phyloP scores from a whole-genome alignment of 1,140 invertebrate genomes.

The Apolygus lucorum region DNA sequence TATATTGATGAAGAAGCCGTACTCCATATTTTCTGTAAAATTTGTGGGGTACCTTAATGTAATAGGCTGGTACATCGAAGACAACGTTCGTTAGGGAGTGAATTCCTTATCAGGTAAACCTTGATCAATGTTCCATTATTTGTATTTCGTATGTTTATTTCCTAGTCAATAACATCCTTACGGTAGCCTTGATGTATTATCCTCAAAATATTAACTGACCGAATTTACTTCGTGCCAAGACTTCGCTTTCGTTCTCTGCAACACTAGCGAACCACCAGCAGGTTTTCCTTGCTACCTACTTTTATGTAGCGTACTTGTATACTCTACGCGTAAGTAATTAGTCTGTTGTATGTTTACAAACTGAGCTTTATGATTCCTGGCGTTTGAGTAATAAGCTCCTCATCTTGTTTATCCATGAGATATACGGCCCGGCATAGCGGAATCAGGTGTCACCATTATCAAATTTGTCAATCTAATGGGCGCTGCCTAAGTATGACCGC shows the following conservation, averaged over 20 bases:
- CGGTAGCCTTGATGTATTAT: too few relatives aligned
- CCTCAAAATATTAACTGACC: not conserved
- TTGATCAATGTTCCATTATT: not conserved
- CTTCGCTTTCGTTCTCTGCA: not conserved
- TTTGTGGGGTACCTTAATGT: not conserved
- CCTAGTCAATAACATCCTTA: not conserved
- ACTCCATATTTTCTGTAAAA: not conserved
- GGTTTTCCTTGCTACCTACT: not conserved
- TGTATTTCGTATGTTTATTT: not conserved
- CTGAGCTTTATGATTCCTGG: too few relatives aligned
- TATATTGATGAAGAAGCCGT: not conserved
- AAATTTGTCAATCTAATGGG: too few relatives aligned
- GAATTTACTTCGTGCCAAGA: not conserved
- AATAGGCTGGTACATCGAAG: not conserved
- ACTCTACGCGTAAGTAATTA: not conserved
- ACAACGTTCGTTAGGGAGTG: not conserved
- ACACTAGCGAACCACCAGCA: too few relatives aligned
- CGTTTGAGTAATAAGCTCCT: too few relatives aligned
- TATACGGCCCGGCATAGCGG: too few relatives aligned
- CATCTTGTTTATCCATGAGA: too few relatives aligned
- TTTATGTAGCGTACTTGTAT: not conserved
- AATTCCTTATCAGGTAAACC: not conserved
- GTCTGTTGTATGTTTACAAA: not conserved
- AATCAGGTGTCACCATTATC: too few relatives aligned
- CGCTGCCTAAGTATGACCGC: too few relatives aligned